Base-by-base conservation (phyloP, 2,888 invertebrate species). In the Folsomia manolachei region DNA sequence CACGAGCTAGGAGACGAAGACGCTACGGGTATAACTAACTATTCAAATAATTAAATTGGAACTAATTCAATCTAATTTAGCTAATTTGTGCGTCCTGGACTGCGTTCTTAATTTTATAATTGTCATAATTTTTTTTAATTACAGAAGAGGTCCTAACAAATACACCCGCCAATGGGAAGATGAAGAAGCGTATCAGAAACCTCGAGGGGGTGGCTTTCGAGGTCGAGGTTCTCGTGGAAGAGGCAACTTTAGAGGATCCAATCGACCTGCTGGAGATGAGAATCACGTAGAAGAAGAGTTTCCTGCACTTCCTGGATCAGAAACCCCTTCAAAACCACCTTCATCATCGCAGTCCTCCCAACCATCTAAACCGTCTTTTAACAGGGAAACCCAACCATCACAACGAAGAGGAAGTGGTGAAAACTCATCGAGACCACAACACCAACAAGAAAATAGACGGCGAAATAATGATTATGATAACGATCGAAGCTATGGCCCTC, bases 91-190 rank as follows among this genome's bases (percentile, higher is more conserved):
- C 9, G 61, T 21, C 18, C 26, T 14, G 23, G 18, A 24, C 23
- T 63, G n/a, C 4, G 18, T 64, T 64, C 27, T 25, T 25, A 56
- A 14, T 61, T 9, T 2, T 18, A 67, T 23, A 9, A n/a, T 69
- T 19, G 21, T 56, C 19, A 24, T 21, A 67, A 70, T 23, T 23
- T 56, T 71, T 19, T 60, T 26, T 23, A 21, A 27, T 70, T 80
- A 62, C 82, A 92, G 92, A 0, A 92, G 95, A 70, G 94, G 95
- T 0, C 95, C 95, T 0, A 94, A 91, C 83, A 95, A 94, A 83
- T 95, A 95, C 84, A 93, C 92, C 0, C 88, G 95, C 14, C 94
- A 93, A 73, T 95, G 95, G 94, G 94, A 95, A 83, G 95, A 95
- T 83, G 94, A 93, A 83, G 92, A 92, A 82, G 95, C 95, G 0